Conservation (phyloP, 2,113 vertebrate genomes). For the Rhinolophus ferrumequinum region DNA sequence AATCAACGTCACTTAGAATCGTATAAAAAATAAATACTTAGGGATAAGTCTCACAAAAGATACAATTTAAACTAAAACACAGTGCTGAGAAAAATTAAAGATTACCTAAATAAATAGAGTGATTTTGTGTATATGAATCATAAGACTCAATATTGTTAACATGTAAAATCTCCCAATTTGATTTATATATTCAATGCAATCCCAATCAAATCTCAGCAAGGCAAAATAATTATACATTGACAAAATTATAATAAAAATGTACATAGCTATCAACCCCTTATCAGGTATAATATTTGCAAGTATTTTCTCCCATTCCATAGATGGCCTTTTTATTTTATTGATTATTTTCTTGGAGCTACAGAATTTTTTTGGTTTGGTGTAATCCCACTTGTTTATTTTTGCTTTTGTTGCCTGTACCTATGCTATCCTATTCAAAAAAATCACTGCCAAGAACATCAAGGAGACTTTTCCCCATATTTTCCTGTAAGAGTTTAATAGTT, state of each 20-base stretch:
- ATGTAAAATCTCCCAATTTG: not conserved
- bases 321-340: not conserved
- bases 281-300: not conserved
- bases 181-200: not conserved
- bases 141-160: not conserved
- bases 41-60: constrained; percentile 25
- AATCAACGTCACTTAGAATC: not conserved
- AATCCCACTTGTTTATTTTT: not conserved
- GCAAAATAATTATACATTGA: not conserved
- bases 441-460: not conserved
- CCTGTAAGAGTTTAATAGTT: not conserved
- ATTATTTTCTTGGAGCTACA: not conserved
- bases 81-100: not conserved
- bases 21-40: constrained; percentile 16
- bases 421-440: not conserved
- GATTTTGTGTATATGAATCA: not conserved
- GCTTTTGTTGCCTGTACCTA: not conserved
- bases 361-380: not conserved
- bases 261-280: not conserved
- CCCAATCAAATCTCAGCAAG: not conserved
- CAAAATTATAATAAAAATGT: constrained; percentile 15
- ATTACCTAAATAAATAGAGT: not conserved
- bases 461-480: not conserved
- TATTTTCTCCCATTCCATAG: not conserved
- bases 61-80: constrained; percentile 3